Conservation (phyloP, 2,797 vertebrate genomes). For the Sciurus vulgaris region DNA sequence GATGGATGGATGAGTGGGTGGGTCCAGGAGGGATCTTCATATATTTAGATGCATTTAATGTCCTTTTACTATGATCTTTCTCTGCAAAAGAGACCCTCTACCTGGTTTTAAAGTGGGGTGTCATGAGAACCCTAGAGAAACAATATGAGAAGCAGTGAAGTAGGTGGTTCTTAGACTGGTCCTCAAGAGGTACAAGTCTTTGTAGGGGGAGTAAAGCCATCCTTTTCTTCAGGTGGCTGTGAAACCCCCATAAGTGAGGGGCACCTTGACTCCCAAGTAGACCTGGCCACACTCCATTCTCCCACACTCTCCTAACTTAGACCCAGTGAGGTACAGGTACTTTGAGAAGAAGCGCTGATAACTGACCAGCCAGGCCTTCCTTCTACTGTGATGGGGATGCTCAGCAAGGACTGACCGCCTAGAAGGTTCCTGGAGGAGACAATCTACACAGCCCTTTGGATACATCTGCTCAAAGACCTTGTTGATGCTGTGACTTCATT, state of each 20-base stretch:
- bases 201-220: no score
- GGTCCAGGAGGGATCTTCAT: background rate
- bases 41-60: background rate
- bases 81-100: accelerated
- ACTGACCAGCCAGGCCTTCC: background rate
- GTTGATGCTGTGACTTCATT: background rate
- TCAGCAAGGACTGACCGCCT: background rate
- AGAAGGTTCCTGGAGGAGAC: background rate
- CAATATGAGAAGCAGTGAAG: background rate
- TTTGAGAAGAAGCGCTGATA: background rate
- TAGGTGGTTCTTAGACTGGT: background rate
- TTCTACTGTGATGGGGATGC: background rate
- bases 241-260: background rate
- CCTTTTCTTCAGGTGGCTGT: background rate
- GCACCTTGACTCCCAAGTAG: background rate
- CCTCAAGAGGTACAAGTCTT: background rate
- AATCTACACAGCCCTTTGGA: background rate
- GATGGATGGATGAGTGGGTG: no score
- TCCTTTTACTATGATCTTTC: background rate
- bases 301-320: background rate
- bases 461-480: background rate
- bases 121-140: background rate
- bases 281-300: background rate
- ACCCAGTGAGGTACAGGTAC: background rate
- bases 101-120: background rate